Evolutionary conservation across 2,113 vertebrate species (phyloP).

Genomic region (Amblyornis subalaris): DNA sequence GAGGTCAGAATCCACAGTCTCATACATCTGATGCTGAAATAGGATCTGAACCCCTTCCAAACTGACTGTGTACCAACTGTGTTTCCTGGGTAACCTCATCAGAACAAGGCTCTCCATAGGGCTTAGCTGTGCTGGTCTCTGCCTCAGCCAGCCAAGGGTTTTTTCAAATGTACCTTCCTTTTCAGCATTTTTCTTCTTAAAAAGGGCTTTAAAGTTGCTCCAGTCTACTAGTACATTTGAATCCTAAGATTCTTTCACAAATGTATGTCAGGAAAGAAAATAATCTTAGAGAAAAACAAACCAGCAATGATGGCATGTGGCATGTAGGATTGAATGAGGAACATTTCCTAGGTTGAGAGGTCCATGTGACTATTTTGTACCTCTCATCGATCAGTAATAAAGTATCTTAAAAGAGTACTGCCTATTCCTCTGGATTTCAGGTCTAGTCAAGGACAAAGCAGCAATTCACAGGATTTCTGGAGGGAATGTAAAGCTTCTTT

Average conservation of each 20-base stretch:
- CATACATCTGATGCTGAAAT: background rate
- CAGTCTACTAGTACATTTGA: background rate
- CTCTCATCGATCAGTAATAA: background rate
- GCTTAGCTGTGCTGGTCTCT: background rate
- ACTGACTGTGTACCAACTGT: rapidly evolving
- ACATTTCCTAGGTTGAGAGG: background rate
- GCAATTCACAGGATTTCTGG: background rate
- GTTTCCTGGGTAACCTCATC: background rate
- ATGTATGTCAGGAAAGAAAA: background rate
- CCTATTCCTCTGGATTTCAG: background rate
- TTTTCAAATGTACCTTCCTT: background rate
- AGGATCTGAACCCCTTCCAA: background rate
- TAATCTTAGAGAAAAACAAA: background rate
- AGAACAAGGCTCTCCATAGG: background rate
- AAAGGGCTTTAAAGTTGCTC: background rate
- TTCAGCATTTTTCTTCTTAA: background rate
- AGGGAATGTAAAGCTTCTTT: background rate
- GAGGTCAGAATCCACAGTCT: background rate
- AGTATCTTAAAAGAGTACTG: background rate
- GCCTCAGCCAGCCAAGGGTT: background rate
- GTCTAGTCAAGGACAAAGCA: background rate
- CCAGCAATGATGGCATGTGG: background rate
- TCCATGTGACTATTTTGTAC: background rate
- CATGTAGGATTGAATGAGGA: background rate
- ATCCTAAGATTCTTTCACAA: background rate